Percentiles rank a stretch among this genome's conserved stretches.
Evolutionary conservation across 1,140 invertebrate species (phyloP).

Genomic region (Lepidotrigona ventralis): DNA sequence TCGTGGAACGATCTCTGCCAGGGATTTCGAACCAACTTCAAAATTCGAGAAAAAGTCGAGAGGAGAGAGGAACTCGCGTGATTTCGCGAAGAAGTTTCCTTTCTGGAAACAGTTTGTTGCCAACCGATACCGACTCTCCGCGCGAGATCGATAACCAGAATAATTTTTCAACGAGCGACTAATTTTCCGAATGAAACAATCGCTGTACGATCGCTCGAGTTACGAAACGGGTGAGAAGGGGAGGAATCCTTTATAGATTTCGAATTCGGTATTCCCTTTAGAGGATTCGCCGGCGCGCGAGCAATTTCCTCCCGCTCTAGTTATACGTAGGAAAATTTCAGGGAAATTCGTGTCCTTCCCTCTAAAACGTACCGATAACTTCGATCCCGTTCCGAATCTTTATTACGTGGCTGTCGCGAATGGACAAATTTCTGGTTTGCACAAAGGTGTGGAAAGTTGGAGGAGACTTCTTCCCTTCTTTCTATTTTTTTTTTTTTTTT

Average conservation of each 20-base stretch:
- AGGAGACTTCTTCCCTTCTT: background rate
- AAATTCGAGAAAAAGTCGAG: too few relatives aligned
- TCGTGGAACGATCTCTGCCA: too few relatives aligned
- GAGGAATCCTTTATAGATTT: background rate
- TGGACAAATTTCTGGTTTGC: background rate
- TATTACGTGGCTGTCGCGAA: background rate
- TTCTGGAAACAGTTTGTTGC: background rate
- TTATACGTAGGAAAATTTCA: background rate
- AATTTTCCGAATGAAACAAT: constrained; percentile 30
- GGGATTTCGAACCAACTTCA: too few relatives aligned
- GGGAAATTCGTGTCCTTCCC: background rate
- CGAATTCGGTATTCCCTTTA: constrained; percentile 16
- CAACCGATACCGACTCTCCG: background rate
- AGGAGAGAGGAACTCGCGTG: background rate
- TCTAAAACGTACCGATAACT: background rate
- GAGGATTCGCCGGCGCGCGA: background rate
- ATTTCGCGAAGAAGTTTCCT: too few relatives aligned
- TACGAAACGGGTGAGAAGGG: background rate
- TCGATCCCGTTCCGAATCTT: background rate
- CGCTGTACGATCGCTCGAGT: background rate
- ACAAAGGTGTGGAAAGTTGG: background rate
- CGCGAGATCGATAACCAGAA: background rate
- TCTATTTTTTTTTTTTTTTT: too few relatives aligned
- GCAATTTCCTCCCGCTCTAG: background rate
- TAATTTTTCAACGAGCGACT: background rate